Conservation (phyloP, 2,888 invertebrate genomes). For the Mechanitis mazaeus region DNA sequence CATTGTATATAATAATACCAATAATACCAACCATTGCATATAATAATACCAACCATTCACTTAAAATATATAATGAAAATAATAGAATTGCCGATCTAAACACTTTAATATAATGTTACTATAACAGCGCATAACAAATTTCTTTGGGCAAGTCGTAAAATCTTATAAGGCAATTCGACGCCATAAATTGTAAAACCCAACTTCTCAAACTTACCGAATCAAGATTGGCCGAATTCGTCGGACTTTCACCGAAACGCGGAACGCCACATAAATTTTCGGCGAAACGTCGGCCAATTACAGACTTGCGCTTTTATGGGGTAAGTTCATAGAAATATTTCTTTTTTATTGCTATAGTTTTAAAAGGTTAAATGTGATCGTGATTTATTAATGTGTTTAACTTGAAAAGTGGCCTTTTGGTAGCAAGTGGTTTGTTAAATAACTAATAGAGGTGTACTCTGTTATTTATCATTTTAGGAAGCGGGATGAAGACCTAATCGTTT, state of each 20-base stretch:
- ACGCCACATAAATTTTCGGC: slow-evolving; percentile 33
- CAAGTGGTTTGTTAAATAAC: slow-evolving; percentile 19
- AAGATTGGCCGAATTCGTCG: slow-evolving; percentile 31
- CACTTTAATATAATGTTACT: background rate
- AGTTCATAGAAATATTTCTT: slow-evolving; percentile 39
- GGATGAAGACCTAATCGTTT: too few relatives aligned
- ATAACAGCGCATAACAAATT: slow-evolving; percentile 2
- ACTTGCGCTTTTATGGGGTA: slow-evolving; percentile 35
- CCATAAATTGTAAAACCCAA: slow-evolving; percentile 29
- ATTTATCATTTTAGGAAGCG: background rate
- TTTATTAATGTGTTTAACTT: slow-evolving; percentile 39
- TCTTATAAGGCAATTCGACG: slow-evolving; percentile 19
- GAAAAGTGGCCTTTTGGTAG: slow-evolving; percentile 17
- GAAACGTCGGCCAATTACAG: slow-evolving; percentile 35
- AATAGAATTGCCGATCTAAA: background rate
- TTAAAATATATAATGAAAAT: background rate
- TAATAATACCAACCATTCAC: too few relatives aligned
- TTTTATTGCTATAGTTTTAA: slow-evolving; percentile 39
- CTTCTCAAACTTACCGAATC: slow-evolving; percentile 31
- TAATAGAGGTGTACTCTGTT: slow-evolving; percentile 22
- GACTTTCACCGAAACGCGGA: slow-evolving; percentile 38
- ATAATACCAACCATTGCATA: too few relatives aligned
- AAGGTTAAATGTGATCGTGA: slow-evolving; percentile 49
- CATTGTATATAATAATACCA: too few relatives aligned
- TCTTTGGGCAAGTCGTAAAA: slow-evolving; percentile 3